phyloP scores from a whole-genome alignment of 1,140 invertebrate species.

The Tetramorium alpestre region DNA sequence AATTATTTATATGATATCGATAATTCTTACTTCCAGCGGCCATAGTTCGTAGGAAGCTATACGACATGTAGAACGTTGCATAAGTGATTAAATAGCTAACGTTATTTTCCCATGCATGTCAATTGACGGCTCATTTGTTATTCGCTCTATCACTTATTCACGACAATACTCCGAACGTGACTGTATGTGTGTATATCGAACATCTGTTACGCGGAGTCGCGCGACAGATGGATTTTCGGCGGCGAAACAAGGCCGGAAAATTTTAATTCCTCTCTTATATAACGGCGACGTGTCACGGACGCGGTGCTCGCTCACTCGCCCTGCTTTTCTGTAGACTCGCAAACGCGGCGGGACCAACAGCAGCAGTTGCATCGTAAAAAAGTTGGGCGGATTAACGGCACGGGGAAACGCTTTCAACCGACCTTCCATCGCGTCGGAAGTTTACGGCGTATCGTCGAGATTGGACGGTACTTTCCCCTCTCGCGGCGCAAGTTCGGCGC shows the following conservation, averaged over 20 bases:
- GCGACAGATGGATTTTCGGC: not conserved
- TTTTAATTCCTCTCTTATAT: not conserved
- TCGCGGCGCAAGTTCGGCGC: not conserved
- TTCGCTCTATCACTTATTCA: constrained; percentile 19
- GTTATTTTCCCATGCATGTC: constrained; percentile 9
- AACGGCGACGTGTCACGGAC: not conserved
- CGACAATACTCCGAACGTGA: not conserved
- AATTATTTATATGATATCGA: not conserved
- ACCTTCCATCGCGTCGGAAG: constrained; percentile 20
- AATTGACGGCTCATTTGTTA: constrained; percentile 20
- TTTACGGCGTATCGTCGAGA: constrained; percentile 57
- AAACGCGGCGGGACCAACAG: not conserved
- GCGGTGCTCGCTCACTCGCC: not conserved
- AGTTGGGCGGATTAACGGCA: constrained; percentile 62
- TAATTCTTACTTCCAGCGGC: not conserved
- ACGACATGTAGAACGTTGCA: constrained; percentile 7
- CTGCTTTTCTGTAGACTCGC: not conserved
- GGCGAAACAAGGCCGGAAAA: not conserved
- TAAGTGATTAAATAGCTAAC: constrained; percentile 49
- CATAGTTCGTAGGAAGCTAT: not conserved
- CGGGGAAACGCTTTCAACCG: constrained; percentile 37
- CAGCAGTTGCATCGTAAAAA: constrained; percentile 59
- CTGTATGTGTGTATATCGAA: not conserved
- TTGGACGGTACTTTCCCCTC: not conserved
- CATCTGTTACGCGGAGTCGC: not conserved